Evolutionary conservation across 1,140 invertebrate genomes (phyloP), one percentile per base, ranked within the genome.

Genomic region (Pararge aegeria): DNA sequence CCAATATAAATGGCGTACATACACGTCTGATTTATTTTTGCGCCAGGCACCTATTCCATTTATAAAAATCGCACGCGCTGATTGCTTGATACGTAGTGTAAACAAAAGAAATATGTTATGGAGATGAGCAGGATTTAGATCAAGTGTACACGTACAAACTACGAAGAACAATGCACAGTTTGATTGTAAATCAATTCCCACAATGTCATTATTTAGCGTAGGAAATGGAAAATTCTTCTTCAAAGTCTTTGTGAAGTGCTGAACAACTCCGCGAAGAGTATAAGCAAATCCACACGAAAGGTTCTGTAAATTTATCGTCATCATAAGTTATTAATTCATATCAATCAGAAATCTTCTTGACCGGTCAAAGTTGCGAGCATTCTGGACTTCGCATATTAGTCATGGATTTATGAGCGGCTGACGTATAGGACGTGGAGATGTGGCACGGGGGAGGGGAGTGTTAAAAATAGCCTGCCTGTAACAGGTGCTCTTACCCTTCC

Each of bases 401-500:
- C 82, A 83, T 69, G 67, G 67, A 80, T 72, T 82, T 78, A 82
- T 80, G 78, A 78, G 70, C 73, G 83, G 64, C 56, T 71, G 68
- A 61, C 60, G 62, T 59, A 62, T 27, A 66, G 66, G 59, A 56
- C 18, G 59, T 46, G 62, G 66, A 64, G 55, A 55, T 48, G 60
- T 63, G 64, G 55, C 1, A 7, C 4, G 10, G 42, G 42, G 18
- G 61, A 30, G 57, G 44, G 52, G 51, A 37, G 20, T 19, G 63
- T 79, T 84, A 85, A 75, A 87, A 74, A 83, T 83, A 85, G 76
- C 64, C 18, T 38, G 59, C 52, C 40, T 77, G 70, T 61, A 87
- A 87, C 84, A 87, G 84, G 84, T 87, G 84, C 80, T 70, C 60
- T 69, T 68, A 80, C 78, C 78, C 80, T 74, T 74, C 69, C 75